Percentiles rank a stretch among this genome's conserved stretches.
These are phyloP conservation scores for Hyposoter didymator DNA, from an alignment of 2,888 invertebrate genomes.

Conservation along the genomic window DNA sequence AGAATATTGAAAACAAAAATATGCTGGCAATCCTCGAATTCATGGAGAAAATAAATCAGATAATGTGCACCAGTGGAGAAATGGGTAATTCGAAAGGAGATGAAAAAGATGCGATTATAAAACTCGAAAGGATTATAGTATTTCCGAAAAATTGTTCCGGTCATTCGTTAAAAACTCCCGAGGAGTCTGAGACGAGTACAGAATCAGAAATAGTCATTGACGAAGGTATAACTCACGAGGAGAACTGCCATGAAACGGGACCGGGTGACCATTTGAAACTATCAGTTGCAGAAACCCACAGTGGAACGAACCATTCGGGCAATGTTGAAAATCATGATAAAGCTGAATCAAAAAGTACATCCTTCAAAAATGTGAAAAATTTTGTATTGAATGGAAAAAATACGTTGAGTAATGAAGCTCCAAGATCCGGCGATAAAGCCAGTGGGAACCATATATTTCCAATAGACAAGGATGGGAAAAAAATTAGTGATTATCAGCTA, in stretches of 20 bases:
- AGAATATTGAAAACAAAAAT: constrained; percentile 65
- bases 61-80: constrained; percentile 64
- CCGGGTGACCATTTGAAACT: constrained; percentile 39
- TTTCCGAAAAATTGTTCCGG: constrained; percentile 56
- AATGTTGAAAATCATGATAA: background rate
- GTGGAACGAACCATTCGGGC: background rate
- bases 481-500: background rate
- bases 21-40: constrained; percentile 73
- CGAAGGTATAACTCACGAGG: constrained; percentile 55
- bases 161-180: background rate
- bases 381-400: constrained; percentile 52
- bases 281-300: background rate
- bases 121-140: constrained; percentile 63
- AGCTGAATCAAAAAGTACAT: constrained; percentile 1
- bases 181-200: constrained; percentile 21
- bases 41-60: constrained; percentile 72
- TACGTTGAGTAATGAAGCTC: background rate
- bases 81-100: constrained; percentile 38
- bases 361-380: constrained; percentile 7
- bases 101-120: constrained; percentile 60
- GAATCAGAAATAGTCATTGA: constrained; percentile 60
- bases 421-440: background rate
- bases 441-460: background rate
- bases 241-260: constrained; percentile 19
- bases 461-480: too few species aligned